Evolutionary conservation across 2,113 vertebrate species (phyloP).

Genomic region (Alaudala cheleensis): DNA sequence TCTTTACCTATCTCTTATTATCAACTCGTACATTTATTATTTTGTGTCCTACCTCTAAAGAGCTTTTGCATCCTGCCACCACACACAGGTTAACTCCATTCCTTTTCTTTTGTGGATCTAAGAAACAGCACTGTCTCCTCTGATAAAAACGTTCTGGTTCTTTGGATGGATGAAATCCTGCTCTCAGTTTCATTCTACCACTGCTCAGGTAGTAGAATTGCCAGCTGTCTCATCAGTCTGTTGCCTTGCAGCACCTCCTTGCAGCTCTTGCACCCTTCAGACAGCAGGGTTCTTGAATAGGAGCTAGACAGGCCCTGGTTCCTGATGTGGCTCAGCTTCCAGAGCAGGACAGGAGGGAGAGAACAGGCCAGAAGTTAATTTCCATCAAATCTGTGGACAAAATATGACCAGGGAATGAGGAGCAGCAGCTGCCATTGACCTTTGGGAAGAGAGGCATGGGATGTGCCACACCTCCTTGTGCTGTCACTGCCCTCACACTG

Average conservation of each 20-base stretch:
- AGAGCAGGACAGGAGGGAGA: not conserved
- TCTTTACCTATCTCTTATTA: not conserved
- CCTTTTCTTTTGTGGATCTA: not conserved
- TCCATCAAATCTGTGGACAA: not conserved
- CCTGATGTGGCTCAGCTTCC: not conserved
- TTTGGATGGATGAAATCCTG: not conserved
- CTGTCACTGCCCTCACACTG: not conserved
- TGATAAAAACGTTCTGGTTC: not conserved
- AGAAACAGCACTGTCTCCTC: not conserved
- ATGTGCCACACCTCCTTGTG: fast-evolving
- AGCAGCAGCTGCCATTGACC: not conserved
- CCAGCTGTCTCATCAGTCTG: not conserved
- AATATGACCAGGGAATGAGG: not conserved
- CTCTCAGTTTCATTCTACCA: not conserved
- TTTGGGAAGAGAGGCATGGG: not conserved
- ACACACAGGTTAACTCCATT: not conserved
- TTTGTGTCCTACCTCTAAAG: not conserved
- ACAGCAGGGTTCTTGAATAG: not conserved
- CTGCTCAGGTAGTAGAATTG: not conserved
- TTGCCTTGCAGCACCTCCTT: not conserved
- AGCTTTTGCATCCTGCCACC: not conserved
- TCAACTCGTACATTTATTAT: not conserved
- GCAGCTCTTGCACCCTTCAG: not conserved
- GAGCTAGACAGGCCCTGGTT: not conserved
- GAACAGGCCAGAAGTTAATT: not conserved